Evolutionary conservation across 2,113 vertebrate genomes (phyloP), one percentile per base, ranked within the genome.

Genomic region (Romanogobio albipinnatus): DNA sequence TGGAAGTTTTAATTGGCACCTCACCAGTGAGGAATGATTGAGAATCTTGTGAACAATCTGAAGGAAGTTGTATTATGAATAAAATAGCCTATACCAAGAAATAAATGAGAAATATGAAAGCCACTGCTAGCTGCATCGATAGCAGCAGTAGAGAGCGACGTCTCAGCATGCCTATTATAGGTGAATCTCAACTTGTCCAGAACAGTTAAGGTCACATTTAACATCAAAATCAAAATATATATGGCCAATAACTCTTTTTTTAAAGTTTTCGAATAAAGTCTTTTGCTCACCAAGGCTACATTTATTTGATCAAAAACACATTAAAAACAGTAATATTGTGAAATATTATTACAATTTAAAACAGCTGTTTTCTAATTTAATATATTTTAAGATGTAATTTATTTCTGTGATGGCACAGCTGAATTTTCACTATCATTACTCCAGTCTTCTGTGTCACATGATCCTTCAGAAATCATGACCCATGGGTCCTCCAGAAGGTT

Each of bases 1-100:
- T 87, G 87, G 88, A 85, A 90, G 90, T 91, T 88, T 86, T 90
- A 90, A 91, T 92, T 89, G 47, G 88, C 85, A 0, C 19, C 45
- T 51, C 3, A 11, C 9, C 22, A 47, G 22, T 29, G 9, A 82
- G 19, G 45, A 51, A 82, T 36, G 17, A 82, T 82, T 62, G 36
- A 80, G 66, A 11, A 81, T 47, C 17, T 66, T 22, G 15, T 13
- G 26, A 36, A 78, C 22, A 78, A 15, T 24, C 22, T 45, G 6
- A 17, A 45, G 4, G n/a, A 45, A 62, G 33, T 14, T 7, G 26
- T 5, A 7, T 77, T 58, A 73, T 24, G 10, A 19, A n/a, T 77
- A 17, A 59, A 59, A 77, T 77, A 7, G 39, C 39, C 39, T 39
- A 39, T n/a, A 58, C 22, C 43, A 47, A 24, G 10, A 73, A 47